Evolutionary conservation across 2,797 vertebrate species (phyloP), one percentile per base, ranked within the genome.

Genomic region (Macrochelys suwanniensis): DNA sequence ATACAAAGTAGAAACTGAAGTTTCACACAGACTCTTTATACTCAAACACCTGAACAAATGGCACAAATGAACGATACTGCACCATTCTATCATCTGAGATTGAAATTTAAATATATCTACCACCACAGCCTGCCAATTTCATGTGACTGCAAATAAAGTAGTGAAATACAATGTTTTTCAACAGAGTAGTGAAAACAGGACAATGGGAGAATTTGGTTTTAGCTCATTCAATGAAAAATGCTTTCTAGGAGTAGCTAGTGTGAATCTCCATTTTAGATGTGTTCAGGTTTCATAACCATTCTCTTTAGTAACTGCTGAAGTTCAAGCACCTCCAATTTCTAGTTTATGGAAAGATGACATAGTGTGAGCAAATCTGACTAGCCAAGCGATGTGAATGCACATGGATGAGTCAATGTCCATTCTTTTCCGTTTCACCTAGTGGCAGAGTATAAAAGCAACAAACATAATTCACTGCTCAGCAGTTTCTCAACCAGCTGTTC

Each of bases 91-190:
- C 26, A 84, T 85, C 57, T 88, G 74, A 82, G 93, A 92, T 37
- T 23, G 42, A 51, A 86, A 92, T 71, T 82, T 80, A 90, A 92
- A 92, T 86, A 91, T 94, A 65, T 92, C 87, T 91, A 84, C 80
- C 89, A 90, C 82, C 92, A 91, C 77, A 90, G 87, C 92, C 89
- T 88, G 92, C 86, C 92, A 84, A 89, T 88, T 93, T 92, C 84
- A 33, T 80, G 89, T 89, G 89, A 83, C 94, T 94, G 96, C 92
- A 97, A 97, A 97, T 91, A 96, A 96, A 96, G 90, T 42, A 96
- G 93, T 89, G 92, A 93, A 95, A 85, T 42, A 84, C 89, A 89
- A 90, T 51, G 90, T 68, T 47, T 53, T 89, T 85, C 88, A 97
- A 93, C 88, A 88, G 92, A 89, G 85, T 59, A 80, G 59, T 88